These are phyloP conservation scores for Heliconius hortense DNA, from an alignment of 2,888 invertebrate genomes.

Conservation along the genomic window DNA sequence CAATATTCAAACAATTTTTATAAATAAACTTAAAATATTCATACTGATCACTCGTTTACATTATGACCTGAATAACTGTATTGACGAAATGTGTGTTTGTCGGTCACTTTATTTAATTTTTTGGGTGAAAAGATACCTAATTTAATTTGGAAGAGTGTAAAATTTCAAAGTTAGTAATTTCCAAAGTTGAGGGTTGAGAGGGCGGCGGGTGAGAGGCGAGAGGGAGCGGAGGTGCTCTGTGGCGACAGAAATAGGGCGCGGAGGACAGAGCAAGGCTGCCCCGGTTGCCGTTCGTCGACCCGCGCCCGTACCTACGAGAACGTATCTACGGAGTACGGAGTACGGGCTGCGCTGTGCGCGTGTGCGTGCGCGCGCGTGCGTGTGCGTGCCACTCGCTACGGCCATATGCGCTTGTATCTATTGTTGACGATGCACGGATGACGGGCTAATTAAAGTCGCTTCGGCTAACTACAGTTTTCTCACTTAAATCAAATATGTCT, in stretches of 20 bases:
- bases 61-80: slow-evolving; percentile 21
- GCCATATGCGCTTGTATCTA: slow-evolving; percentile 39
- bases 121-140: slow-evolving; percentile 46
- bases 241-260: slow-evolving; percentile 81
- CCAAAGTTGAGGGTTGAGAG: slow-evolving; percentile 59
- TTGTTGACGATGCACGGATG: slow-evolving; percentile 60
- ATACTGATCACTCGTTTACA: slow-evolving; percentile 4
- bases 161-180: slow-evolving; percentile 56
- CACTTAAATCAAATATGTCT: not conserved
- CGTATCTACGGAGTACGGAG: slow-evolving; percentile 46
- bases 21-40: slow-evolving; percentile 9
- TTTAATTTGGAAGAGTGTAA: slow-evolving; percentile 42
- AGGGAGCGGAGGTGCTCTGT: slow-evolving; percentile 56
- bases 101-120: slow-evolving; percentile 41
- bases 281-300: slow-evolving; percentile 78
- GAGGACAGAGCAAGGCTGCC: slow-evolving; percentile 82
- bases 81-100: slow-evolving; percentile 18
- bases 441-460: slow-evolving; percentile 45
- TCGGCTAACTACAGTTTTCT: not conserved
- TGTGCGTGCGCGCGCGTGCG: slow-evolving; percentile 23
- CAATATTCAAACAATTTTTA: not conserved
- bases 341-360: slow-evolving; percentile 4
- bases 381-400: slow-evolving; percentile 52
- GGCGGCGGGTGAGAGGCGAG: slow-evolving; percentile 47
- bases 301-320: slow-evolving; percentile 59